phyloP scores from a whole-genome alignment of 2,113 vertebrate genomes.

The Oncorhynchus mykiss region DNA sequence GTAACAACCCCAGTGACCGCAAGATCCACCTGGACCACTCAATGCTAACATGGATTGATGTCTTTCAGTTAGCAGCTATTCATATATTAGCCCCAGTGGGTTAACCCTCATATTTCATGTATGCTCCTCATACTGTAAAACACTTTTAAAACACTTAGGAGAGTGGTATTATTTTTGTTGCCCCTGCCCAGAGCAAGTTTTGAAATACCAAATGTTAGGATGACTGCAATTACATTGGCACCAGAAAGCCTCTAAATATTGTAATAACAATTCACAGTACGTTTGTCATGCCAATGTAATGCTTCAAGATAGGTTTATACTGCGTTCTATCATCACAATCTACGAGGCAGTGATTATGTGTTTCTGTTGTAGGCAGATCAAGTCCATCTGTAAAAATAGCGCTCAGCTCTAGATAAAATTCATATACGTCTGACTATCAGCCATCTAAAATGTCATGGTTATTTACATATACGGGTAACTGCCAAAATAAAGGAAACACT shows the following conservation, averaged over 20 bases:
- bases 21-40: slow-evolving; percentile 27
- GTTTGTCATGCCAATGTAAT: neutral
- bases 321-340: neutral
- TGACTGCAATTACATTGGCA: neutral
- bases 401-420: neutral
- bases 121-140: neutral
- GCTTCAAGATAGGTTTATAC: neutral
- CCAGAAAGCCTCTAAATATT: neutral
- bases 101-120: too few species aligned
- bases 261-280: neutral
- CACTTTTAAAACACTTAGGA: neutral
- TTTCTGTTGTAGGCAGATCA: neutral
- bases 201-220: neutral
- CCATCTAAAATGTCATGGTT: neutral
- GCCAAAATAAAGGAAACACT: too few species aligned
- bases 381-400: neutral
- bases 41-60: neutral
- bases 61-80: slow-evolving; percentile 22
- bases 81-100: slow-evolving; percentile 9
- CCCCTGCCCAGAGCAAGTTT: neutral
- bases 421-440: neutral
- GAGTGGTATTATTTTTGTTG: slow-evolving; percentile 16
- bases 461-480: neutral
- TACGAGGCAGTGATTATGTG: neutral
- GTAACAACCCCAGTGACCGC: slow-evolving; percentile 40